Evolutionary conservation across 2,797 vertebrate genomes (phyloP), one percentile per base, ranked within the genome.

Genomic region (Sciurus vulgaris): DNA sequence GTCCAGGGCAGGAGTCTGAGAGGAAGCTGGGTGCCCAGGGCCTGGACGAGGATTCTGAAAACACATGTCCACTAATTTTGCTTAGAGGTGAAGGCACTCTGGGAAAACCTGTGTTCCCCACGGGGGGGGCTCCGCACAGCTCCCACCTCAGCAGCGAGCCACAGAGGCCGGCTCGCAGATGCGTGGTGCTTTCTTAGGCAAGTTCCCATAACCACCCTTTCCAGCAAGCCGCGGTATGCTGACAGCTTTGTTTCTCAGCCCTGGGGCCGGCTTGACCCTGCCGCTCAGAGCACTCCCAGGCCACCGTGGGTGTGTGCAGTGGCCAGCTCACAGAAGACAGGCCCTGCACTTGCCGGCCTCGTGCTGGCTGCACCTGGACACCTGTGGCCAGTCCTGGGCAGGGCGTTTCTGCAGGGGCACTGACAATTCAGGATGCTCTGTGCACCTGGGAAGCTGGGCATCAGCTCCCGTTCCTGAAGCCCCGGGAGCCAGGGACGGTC

Each of bases 51-150:
- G 51, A 7, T 1, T 18, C 38, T 63, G 22, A 33, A 30, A 72
- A 26, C 41, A 12, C 24, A 44, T 18, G 15, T 4, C 47, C 47
- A 61, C 63, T 94, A 59, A 86, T 88, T 89, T 28, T 24, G 26
- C 90, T n/a, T 4, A 47, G 85, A 85, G 70, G 69, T 63, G 30
- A 18, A 72, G 24, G n/a, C 33, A 78, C 90, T 89, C 89, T 84
- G 95, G 96, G 92, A 93, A 93, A 85, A 49, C 35, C 9, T 65
- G 78, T 77, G 73, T 93, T 91, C 85, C 44, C 82, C 91, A 35
- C 77, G 5, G 35, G 90, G 35, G 90, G 72, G 77, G 26, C 72
- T 38, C 70, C 87, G 81, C 70, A 4, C 78, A 9, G 61, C 77
- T 69, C 92, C 77, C 90, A 54, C 67, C 94, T 82, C 6, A 49